A percentile compares a stretch with the other conserved stretches of the same genome.
phyloP scores from a whole-genome alignment of 2,888 invertebrate species.

The Chloromyia formosa region DNA sequence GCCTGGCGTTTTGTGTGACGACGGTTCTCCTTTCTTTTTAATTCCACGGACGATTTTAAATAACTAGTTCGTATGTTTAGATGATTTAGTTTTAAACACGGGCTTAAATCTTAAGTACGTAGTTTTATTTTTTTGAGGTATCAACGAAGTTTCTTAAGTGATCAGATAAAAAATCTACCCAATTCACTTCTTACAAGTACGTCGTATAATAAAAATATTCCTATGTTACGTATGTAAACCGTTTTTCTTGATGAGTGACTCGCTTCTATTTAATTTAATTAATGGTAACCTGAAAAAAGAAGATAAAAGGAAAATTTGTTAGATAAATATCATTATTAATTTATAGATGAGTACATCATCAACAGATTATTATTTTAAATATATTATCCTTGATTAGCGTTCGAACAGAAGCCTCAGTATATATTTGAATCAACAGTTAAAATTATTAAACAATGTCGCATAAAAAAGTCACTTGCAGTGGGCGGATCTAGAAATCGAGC shows the following conservation, averaged over 20 bases:
- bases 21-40: too few species aligned
- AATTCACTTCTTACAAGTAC: constrained; percentile 41
- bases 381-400: too few species aligned
- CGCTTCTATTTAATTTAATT: constrained; percentile 29
- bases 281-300: constrained; percentile 48
- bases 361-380: too few species aligned
- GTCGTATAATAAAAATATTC: constrained; percentile 35
- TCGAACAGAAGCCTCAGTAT: too few species aligned
- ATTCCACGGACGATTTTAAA: too few species aligned
- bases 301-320: not conserved
- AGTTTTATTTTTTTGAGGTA: constrained; percentile 26
- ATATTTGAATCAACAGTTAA: too few species aligned
- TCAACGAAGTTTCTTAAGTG: constrained; percentile 34
- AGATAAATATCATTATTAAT: too few species aligned
- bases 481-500: too few species aligned
- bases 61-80: constrained; percentile 10
- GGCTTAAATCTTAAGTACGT: constrained; percentile 34
- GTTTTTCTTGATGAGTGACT: constrained; percentile 29
- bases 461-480: too few species aligned
- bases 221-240: constrained; percentile 31
- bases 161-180: constrained; percentile 27
- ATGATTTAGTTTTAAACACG: constrained; percentile 3
- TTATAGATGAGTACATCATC: too few species aligned
- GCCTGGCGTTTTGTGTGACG: too few species aligned
- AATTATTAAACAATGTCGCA: too few species aligned